These are phyloP conservation scores for Noctua janthina DNA, from an alignment of 2,888 invertebrate species.

Conservation along the genomic window DNA sequence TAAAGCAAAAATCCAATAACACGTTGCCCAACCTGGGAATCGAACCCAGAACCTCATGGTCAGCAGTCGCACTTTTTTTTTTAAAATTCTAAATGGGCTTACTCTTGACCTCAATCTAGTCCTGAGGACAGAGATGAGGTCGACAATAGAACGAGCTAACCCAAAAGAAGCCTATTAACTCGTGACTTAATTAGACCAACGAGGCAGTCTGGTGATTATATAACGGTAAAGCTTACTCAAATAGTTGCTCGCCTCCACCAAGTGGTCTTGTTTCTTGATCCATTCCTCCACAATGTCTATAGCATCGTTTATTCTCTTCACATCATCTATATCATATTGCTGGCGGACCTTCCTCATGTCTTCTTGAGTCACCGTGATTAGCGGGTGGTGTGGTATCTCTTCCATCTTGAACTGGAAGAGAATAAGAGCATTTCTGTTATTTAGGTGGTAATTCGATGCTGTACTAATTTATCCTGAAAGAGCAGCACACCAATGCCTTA, in stretches of 20 bases:
- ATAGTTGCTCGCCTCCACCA: constrained; percentile 75
- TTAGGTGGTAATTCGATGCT: background rate
- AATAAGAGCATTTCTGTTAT: background rate
- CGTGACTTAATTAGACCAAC: background rate
- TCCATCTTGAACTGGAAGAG: constrained; percentile 73
- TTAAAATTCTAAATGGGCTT: too few species aligned
- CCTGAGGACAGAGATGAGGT: too few species aligned
- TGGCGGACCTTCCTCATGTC: constrained; percentile 75
- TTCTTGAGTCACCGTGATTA: constrained; percentile 76
- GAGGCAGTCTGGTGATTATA: background rate
- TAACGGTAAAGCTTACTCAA: constrained; percentile 72
- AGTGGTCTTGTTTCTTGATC: constrained; percentile 81
- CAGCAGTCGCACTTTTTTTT: too few species aligned
- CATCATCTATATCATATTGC: constrained; percentile 74
- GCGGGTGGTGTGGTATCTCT: constrained; percentile 73
- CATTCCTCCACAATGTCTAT: constrained; percentile 77
- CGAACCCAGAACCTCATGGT: background rate
- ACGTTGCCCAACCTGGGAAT: background rate
- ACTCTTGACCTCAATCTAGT: too few species aligned
- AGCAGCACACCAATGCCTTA: too few species aligned
- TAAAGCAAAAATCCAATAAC: background rate
- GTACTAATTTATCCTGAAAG: too few species aligned
- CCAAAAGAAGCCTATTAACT: too few species aligned
- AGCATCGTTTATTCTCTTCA: constrained; percentile 75
- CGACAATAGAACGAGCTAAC: too few species aligned